Percentiles rank a stretch among this genome's conserved stretches.
phyloP scores from a whole-genome alignment of 2,888 invertebrate genomes.

The Abrostola tripartita region DNA sequence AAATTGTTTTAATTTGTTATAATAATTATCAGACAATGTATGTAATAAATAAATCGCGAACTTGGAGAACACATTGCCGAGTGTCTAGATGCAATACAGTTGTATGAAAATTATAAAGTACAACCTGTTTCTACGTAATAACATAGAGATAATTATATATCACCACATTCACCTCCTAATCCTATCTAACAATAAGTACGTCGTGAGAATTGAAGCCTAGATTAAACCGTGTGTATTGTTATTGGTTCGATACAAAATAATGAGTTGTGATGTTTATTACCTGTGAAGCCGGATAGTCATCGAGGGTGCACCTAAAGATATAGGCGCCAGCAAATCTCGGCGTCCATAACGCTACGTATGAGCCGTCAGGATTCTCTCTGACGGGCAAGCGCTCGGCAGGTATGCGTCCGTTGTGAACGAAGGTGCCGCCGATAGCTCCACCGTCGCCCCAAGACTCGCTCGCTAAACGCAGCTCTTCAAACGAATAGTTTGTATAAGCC shows the following conservation, averaged over 20 bases:
- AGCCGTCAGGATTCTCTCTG: slow-evolving; percentile 93
- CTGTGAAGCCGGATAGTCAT: slow-evolving; percentile 93
- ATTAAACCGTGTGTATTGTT: too few relatives aligned
- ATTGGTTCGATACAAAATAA: background rate
- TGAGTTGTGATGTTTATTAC: slow-evolving; percentile 70
- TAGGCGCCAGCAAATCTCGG: slow-evolving; percentile 97
- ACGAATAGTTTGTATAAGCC: slow-evolving; percentile 96
- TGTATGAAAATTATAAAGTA: background rate
- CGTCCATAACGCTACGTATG: slow-evolving; percentile 96
- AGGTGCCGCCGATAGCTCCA: slow-evolving; percentile 70
- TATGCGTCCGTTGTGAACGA: slow-evolving; percentile 77
- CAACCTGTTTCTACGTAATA: too few relatives aligned
- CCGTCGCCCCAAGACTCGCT: slow-evolving; percentile 82
- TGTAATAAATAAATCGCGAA: too few relatives aligned
- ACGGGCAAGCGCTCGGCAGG: slow-evolving; percentile 93
- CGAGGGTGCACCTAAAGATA: slow-evolving; percentile 95
- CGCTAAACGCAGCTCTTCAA: slow-evolving; percentile 95
- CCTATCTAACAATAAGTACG: too few relatives aligned
- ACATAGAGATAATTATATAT: too few relatives aligned
- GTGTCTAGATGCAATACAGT: background rate
- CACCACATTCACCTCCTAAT: too few relatives aligned
- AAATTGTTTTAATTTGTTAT: too few relatives aligned
- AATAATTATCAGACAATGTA: too few relatives aligned
- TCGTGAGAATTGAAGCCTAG: too few relatives aligned
- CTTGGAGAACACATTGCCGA: background rate